These are phyloP conservation scores for Sphaeramia orbicularis DNA, from an alignment of 2,797 vertebrate genomes.

Conservation along the genomic window DNA sequence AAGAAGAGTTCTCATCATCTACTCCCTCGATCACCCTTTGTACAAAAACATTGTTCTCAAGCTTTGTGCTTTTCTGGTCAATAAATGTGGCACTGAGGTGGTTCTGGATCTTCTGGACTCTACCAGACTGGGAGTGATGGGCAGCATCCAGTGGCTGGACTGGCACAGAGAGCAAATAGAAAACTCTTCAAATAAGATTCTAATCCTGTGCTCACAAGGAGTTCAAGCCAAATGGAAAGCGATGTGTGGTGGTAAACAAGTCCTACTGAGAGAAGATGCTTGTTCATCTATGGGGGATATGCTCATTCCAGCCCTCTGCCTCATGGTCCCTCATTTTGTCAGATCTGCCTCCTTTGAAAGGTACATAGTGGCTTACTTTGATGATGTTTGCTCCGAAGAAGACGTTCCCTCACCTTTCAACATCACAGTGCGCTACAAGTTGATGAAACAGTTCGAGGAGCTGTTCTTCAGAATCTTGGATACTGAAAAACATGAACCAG, in stretches of 20 bases:
- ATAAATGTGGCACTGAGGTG: conserved; percentile 90
- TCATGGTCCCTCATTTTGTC: conserved; percentile 91
- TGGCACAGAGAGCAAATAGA: conserved; percentile 89
- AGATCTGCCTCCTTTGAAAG: conserved; percentile 88
- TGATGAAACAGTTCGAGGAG: conserved; percentile 94
- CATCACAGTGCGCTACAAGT: conserved; percentile 87
- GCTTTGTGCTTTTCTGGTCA: conserved; percentile 90
- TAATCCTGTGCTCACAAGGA: conserved; percentile 93
- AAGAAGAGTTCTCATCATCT: conserved; percentile 90
- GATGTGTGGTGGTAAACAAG: conserved; percentile 84
- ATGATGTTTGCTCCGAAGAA: conserved; percentile 83
- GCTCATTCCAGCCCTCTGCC: conserved; percentile 90
- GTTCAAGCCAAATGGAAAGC: conserved; percentile 94
- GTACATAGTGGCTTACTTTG: conserved; percentile 94
- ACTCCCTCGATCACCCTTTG: conserved; percentile 92
- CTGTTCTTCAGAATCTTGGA: conserved; percentile 93
- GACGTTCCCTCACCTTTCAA: conserved; percentile 91
- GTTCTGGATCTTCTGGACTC: conserved; percentile 91
- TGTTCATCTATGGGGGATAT: conserved; percentile 87
- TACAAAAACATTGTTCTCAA: conserved; percentile 91
- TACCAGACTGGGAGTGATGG: conserved; percentile 85
- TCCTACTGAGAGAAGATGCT: conserved; percentile 88
- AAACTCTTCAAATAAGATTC: conserved; percentile 89
- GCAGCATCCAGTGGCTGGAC: conserved; percentile 90
- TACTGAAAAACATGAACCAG: conserved; percentile 90